Evolutionary conservation across 23 tunicate species (phyloP), one percentile per base, ranked within the genome.

Genomic region (Trididemnum clinides): DNA sequence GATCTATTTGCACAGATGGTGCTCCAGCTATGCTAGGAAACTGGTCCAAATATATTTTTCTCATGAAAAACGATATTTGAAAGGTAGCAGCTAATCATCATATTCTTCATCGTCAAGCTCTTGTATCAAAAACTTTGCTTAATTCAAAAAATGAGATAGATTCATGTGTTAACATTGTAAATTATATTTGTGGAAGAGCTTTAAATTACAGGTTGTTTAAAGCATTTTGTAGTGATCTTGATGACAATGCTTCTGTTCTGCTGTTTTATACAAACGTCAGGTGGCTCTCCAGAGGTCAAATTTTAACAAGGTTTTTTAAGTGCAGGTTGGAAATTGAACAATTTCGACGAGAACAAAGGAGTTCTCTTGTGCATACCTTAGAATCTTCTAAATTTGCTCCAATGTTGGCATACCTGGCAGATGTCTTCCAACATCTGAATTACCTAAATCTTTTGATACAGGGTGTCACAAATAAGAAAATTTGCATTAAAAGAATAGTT

Each of bases 281-380:
- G 21, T 62, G 70, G 70, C 70, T 62, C 70, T 62, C 21, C 70
- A 62, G 70, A 62, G 70, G 25, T 62, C 23, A 62, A n/a, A 5
- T 62, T 18, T 18, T 62, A 23, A 20, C 23, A 62, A 62, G 70
- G 70, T 62, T 62, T 62, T 62, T 62, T 62, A 23, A 62, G 70
- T 23, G 70, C 70, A 62, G 70, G 27, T 5, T 62, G 25, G 25
- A 62, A 62, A 62, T 62, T 62, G 70, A 62, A 62, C 25, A 62
- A 21, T 62, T 62, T 62, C 70, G 15, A 23, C 70, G 70, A 62
- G 25, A 62, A 62, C 70, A 22, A 62, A 62, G n/a, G n/a, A 62
- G 70, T 62, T 6, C 70, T 62, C 70, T 62, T 62, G 25, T 62
- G 70, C 70, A 62, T 62, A 62, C 70, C n/a, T 62, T 62, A 5